A percentile compares a stretch with the other conserved stretches of the same genome.
phyloP scores from a whole-genome alignment of 1,140 invertebrate genomes.

The Anadara kagoshimensis region DNA sequence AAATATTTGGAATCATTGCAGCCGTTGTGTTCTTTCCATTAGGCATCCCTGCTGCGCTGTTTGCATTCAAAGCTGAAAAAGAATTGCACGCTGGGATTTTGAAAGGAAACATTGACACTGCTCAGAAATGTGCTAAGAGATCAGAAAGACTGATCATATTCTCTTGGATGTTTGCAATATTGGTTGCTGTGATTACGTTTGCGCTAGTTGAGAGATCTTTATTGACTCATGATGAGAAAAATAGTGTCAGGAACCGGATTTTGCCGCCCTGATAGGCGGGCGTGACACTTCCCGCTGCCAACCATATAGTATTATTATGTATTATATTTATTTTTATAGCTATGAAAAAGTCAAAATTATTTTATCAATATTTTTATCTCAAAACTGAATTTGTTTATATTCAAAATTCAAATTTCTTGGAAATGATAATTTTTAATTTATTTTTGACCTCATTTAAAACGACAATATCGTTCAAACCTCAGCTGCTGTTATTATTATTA shows the following conservation, averaged over 20 bases:
- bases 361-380: too few relatives aligned
- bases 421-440: too few relatives aligned
- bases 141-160: conserved; percentile 53
- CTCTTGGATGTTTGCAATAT: conserved; percentile 46
- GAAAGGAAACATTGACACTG: conserved; percentile 56
- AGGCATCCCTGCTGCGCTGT: conserved; percentile 55
- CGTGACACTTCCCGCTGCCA: too few relatives aligned
- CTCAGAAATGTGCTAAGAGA: conserved; percentile 51
- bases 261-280: neutral
- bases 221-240: conserved; percentile 4
- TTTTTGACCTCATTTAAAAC: too few relatives aligned
- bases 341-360: too few relatives aligned
- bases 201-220: conserved; percentile 42
- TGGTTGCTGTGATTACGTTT: conserved; percentile 41
- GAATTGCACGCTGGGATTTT: conserved; percentile 56
- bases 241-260: neutral
- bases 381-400: too few relatives aligned
- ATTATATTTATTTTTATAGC: too few relatives aligned
- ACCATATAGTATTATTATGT: too few relatives aligned
- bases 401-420: too few relatives aligned
- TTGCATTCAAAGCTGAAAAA: conserved; percentile 50
- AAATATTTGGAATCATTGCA: conserved; percentile 48
- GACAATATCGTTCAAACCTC: too few relatives aligned
- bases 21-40: conserved; percentile 57
- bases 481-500: too few relatives aligned